Percentiles rank a stretch among this genome's conserved stretches.
phyloP scores from a whole-genome alignment of 2,888 invertebrate species.

The Cerastoderma edule region DNA sequence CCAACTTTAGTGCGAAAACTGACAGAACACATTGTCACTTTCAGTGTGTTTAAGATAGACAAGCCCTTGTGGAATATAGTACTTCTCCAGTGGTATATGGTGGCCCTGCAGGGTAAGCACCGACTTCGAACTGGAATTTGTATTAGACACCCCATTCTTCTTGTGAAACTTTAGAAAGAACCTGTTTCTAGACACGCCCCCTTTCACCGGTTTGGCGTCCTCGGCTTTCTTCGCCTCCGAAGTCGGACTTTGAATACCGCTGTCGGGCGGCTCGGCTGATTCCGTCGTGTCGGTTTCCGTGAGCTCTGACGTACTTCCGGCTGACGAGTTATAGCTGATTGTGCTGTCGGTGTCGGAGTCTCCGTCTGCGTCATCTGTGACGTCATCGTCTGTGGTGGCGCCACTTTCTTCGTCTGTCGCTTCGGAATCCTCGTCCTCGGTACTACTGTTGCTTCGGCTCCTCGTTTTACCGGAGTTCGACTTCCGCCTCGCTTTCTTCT shows the following conservation, averaged over 20 bases:
- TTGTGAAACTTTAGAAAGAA: constrained; percentile 48
- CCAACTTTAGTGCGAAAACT: constrained; percentile 41
- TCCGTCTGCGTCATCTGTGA: neutral
- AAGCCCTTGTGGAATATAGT: constrained; percentile 48
- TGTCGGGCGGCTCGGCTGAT: constrained; percentile 19
- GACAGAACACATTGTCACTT: constrained; percentile 55
- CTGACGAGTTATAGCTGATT: constrained; percentile 38
- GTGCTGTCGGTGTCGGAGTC: constrained; percentile 50
- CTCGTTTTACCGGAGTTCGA: constrained; percentile 4
- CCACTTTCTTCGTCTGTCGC: constrained; percentile 31
- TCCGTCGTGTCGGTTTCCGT: constrained; percentile 17
- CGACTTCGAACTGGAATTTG: constrained; percentile 23
- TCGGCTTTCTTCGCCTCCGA: constrained; percentile 5
- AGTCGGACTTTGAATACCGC: constrained; percentile 33
- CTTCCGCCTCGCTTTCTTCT: constrained; percentile 27
- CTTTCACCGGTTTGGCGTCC: constrained; percentile 41
- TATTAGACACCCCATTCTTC: constrained; percentile 30
- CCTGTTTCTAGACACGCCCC: constrained; percentile 45
- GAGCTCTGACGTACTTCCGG: constrained; percentile 10
- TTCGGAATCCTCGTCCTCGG: constrained; percentile 23
- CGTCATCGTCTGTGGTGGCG: constrained; percentile 19
- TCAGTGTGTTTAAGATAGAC: constrained; percentile 52
- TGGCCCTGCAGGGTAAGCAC: constrained; percentile 51
- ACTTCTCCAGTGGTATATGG: constrained; percentile 48
- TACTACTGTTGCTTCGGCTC: constrained; percentile 8